Conservation (phyloP, 2,888 invertebrate genomes). For the Dugesia japonica region DNA sequence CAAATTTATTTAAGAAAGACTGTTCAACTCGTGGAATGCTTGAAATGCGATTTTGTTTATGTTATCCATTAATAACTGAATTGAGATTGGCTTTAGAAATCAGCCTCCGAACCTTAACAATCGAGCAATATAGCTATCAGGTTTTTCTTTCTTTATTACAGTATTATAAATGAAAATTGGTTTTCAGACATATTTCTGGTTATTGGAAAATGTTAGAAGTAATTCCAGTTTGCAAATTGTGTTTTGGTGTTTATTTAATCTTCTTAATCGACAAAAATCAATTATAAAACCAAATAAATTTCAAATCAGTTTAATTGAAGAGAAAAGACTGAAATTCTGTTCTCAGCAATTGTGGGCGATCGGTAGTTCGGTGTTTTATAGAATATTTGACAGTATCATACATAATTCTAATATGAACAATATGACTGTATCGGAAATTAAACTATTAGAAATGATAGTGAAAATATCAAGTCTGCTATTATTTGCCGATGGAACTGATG, state of each 20-base stretch:
- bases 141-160: too few relatives aligned
- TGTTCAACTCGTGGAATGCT: neutral
- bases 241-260: neutral
- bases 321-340: neutral
- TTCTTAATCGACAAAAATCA: neutral
- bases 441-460: constrained; percentile 14
- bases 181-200: neutral
- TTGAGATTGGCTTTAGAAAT: neutral
- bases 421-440: neutral
- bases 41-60: constrained; percentile 6
- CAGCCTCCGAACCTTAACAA: neutral
- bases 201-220: neutral
- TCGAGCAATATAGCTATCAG: neutral
- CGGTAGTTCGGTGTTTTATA: neutral
- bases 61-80: neutral
- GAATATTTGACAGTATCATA: neutral
- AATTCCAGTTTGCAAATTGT: constrained; percentile 2
- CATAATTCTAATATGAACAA: neutral
- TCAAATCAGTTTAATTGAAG: neutral
- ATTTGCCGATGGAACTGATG: neutral
- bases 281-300: neutral
- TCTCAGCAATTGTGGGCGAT: neutral
- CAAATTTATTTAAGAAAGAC: neutral
- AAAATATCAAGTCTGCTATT: neutral
- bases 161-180: too few relatives aligned